Conservation (phyloP, 2,797 vertebrate species). For the Avahi laniger region DNA sequence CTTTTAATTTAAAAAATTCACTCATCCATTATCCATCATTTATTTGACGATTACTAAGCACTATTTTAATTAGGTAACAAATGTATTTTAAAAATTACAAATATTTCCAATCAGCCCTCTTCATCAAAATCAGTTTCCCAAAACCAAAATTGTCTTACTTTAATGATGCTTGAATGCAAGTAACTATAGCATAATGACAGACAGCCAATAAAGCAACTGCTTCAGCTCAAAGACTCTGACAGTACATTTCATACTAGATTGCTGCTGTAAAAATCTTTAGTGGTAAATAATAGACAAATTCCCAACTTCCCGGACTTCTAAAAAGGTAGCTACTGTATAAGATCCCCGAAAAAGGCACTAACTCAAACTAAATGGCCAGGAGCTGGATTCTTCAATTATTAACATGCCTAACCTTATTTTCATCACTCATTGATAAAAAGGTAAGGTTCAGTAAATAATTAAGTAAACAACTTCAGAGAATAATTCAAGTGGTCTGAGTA, state of each 20-base stretch:
- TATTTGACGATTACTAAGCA: not conserved
- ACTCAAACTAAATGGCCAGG: not conserved
- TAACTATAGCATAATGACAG: not conserved
- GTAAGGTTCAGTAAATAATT: not conserved
- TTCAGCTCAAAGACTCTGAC: not conserved
- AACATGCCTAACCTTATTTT: not conserved
- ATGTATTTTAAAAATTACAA: not conserved
- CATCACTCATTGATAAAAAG: conserved; percentile 36
- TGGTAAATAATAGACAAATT: conserved; percentile 20
- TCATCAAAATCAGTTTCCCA: not conserved
- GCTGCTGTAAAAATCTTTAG: not conserved
- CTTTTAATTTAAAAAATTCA: conserved; percentile 34
- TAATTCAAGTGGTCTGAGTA: not conserved
- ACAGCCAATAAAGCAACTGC: not conserved
- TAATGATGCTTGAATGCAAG: not conserved
- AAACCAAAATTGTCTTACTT: not conserved
- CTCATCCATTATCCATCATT: not conserved
- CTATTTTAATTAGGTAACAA: not conserved
- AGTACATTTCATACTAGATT: not conserved
- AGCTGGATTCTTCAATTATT: conserved; percentile 35
- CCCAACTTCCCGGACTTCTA: not conserved
- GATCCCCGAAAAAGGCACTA: not conserved
- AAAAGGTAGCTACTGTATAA: not conserved
- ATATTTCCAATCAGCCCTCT: not conserved
- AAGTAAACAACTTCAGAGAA: conserved; percentile 40